phyloP scores from a whole-genome alignment of 1,140 invertebrate species.

The Drosophila yakuba region DNA sequence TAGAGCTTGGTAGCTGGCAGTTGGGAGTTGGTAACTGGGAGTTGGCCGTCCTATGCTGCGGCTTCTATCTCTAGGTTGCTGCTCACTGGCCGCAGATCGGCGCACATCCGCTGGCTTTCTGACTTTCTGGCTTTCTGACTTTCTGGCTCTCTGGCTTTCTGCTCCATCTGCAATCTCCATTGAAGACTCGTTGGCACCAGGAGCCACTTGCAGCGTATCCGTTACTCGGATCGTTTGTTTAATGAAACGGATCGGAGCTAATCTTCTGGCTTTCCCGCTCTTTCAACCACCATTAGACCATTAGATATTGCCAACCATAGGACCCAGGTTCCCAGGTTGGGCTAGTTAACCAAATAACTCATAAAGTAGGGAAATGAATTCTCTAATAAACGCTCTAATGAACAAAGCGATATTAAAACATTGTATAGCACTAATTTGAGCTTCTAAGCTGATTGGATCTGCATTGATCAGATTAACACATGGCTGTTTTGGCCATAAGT shows the following conservation, averaged over 20 bases:
- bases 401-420: neutral
- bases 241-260: constrained; percentile 42
- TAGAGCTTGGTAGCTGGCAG: neutral
- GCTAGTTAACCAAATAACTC: neutral
- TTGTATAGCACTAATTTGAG: too few relatives aligned
- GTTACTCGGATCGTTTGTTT: constrained; percentile 42
- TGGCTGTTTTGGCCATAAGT: too few relatives aligned
- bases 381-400: neutral
- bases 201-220: constrained; percentile 31
- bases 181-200: constrained; percentile 50
- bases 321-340: neutral
- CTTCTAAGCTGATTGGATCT: too few relatives aligned
- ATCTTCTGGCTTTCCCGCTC: constrained; percentile 29
- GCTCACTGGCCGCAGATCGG: constrained; percentile 24
- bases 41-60: constrained; percentile 30
- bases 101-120: constrained; percentile 40
- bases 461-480: too few relatives aligned
- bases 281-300: neutral
- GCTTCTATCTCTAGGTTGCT: constrained; percentile 47
- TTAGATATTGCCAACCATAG: too few relatives aligned
- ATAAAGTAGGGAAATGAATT: neutral
- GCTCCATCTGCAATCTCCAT: constrained; percentile 1
- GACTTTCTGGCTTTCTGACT: neutral
- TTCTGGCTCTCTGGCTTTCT: neutral
- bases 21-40: too few relatives aligned